Evolutionary conservation across 2,113 vertebrate species (phyloP).

Genomic region (Brachyistius frenatus): DNA sequence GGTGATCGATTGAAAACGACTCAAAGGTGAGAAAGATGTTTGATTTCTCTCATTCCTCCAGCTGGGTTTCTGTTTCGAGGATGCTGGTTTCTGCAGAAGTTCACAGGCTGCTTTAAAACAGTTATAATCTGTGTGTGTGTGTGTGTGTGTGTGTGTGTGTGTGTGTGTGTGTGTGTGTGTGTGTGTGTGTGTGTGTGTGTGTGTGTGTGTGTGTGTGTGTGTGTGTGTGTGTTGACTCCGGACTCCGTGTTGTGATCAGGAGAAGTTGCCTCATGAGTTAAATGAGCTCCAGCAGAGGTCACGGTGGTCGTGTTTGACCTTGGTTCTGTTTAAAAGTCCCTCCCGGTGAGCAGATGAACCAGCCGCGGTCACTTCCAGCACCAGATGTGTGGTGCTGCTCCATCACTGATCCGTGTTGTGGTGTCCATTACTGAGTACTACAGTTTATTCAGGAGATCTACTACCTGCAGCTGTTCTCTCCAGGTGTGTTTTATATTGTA

Average conservation of each 20-base stretch:
- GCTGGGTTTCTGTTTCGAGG: background rate
- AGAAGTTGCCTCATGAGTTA: background rate
- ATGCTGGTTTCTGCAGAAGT: constrained; percentile 26
- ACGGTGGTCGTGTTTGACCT: constrained; percentile 56
- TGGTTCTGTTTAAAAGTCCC: constrained; percentile 50
- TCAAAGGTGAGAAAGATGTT: constrained; percentile 55
- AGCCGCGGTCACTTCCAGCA: constrained; percentile 30
- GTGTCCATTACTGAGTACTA: background rate
- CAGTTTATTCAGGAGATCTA: background rate
- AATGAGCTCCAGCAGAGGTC: constrained; percentile 18
- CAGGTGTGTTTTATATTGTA: too few relatives aligned
- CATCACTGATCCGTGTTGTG: constrained; percentile 5
- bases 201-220: too few relatives aligned
- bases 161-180: too few relatives aligned
- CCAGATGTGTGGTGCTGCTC: constrained; percentile 44
- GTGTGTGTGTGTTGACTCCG: too few relatives aligned
- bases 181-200: too few relatives aligned
- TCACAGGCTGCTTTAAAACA: background rate
- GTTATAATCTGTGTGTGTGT: too few relatives aligned
- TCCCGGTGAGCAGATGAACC: background rate
- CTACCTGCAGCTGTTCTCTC: background rate
- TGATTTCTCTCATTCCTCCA: background rate
- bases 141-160: too few relatives aligned
- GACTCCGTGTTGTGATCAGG: background rate
- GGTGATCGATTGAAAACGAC: constrained; percentile 26